A percentile compares a stretch with the other conserved stretches of the same genome.
Evolutionary conservation across 2,888 invertebrate genomes (phyloP).

Genomic region (Melinaea menophilus): DNA sequence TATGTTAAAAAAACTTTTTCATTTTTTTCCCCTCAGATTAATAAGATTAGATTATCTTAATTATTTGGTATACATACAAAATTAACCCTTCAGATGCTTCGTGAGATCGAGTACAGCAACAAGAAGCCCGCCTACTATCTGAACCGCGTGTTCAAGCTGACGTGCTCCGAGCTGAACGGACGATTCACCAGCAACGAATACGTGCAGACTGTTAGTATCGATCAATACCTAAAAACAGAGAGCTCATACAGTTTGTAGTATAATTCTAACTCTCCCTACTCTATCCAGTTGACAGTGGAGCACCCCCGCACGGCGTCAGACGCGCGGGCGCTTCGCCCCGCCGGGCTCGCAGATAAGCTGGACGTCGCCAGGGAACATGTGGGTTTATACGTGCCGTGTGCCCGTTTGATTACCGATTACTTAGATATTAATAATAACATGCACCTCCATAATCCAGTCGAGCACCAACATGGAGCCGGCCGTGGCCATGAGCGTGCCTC

Average conservation of each 20-base stretch:
- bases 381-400: background rate
- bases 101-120: conserved; percentile 94
- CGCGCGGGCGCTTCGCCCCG: conserved; percentile 72
- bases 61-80: background rate
- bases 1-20: no score
- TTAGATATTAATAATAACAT: background rate
- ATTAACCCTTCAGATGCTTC: conserved; percentile 70
- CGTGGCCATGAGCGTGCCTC: conserved; percentile 56
- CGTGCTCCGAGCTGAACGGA: conserved; percentile 95
- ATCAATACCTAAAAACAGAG: background rate
- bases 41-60: background rate
- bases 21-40: no score
- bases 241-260: background rate
- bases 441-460: conserved; percentile 8
- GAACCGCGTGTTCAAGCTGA: conserved; percentile 95
- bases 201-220: conserved; percentile 85
- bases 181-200: conserved; percentile 97
- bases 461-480: conserved; percentile 40
- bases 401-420: background rate
- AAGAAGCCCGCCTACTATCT: conserved; percentile 97
- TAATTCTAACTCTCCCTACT: background rate
- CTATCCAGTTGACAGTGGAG: conserved; percentile 86
- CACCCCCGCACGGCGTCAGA: conserved; percentile 85
- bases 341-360: conserved; percentile 71
- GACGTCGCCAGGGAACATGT: conserved; percentile 62